These are phyloP conservation scores for Heliconius sara DNA, from an alignment of 2,888 invertebrate genomes.

Conservation along the genomic window DNA sequence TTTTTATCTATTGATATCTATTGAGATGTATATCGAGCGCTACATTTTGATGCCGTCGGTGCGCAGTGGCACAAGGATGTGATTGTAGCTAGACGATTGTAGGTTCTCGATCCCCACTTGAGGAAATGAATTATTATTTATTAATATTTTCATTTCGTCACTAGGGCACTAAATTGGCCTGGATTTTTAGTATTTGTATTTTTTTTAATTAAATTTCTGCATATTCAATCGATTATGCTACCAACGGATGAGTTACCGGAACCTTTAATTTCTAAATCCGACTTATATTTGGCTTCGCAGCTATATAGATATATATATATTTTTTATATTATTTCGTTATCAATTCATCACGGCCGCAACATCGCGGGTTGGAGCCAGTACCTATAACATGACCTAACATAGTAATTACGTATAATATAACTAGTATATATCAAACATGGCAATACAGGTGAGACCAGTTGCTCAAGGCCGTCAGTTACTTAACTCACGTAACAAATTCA, in stretches of 20 bases:
- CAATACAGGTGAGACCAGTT: constrained; percentile 1
- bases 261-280: not conserved
- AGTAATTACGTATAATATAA: not conserved
- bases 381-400: not conserved
- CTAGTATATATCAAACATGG: constrained; percentile 4
- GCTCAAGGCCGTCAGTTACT: constrained; percentile 2
- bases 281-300: not conserved
- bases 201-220: too few relatives aligned
- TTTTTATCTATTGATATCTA: too few relatives aligned
- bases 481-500: constrained; percentile 1
- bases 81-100: too few relatives aligned
- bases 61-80: too few relatives aligned
- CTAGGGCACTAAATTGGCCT: too few relatives aligned
- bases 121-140: too few relatives aligned
- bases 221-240: not conserved
- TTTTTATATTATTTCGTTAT: too few relatives aligned
- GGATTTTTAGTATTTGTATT: too few relatives aligned
- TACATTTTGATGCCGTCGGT: too few relatives aligned
- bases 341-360: not conserved
- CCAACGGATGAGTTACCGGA: not conserved
- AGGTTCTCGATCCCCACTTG: too few relatives aligned
- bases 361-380: not conserved
- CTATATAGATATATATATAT: not conserved
- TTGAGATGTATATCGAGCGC: too few relatives aligned
- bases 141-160: too few relatives aligned